phyloP scores from a whole-genome alignment of 2,888 invertebrate genomes.

The Xanthostigma xanthostigma region DNA sequence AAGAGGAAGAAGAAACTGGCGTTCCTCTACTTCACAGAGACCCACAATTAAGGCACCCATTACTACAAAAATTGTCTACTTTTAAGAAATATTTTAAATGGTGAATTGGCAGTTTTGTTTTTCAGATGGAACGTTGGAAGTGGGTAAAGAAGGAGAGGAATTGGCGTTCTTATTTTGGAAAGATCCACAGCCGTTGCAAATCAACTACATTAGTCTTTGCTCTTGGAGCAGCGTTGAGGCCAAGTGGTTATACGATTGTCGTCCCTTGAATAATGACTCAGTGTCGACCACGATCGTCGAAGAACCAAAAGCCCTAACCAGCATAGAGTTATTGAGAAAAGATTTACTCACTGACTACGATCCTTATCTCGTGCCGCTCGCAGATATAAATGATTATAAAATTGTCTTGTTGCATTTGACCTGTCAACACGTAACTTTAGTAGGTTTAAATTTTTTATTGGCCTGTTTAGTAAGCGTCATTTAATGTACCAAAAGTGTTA shows the following conservation, averaged over 20 bases:
- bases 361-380: constrained; percentile 25
- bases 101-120: constrained; percentile 4
- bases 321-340: constrained; percentile 35
- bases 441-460: neutral
- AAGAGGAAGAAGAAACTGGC: no score
- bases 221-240: constrained; percentile 50
- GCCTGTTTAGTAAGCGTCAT: no score
- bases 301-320: constrained; percentile 30
- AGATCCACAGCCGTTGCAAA: constrained; percentile 41
- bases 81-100: neutral
- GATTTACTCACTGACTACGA: constrained; percentile 34
- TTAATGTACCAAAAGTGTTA: no score
- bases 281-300: constrained; percentile 12
- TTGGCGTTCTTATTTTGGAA: constrained; percentile 41
- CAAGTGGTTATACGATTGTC: constrained; percentile 53
- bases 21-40: neutral
- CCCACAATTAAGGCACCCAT: neutral
- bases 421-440: neutral
- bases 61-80: neutral
- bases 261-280: no score
- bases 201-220: constrained; percentile 52
- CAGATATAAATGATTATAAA: neutral
- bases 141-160: constrained; percentile 45
- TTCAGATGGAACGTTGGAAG: constrained; percentile 43
- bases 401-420: neutral